phyloP scores from a whole-genome alignment of 2,797 vertebrate species.

The Neoniphon sammara region DNA sequence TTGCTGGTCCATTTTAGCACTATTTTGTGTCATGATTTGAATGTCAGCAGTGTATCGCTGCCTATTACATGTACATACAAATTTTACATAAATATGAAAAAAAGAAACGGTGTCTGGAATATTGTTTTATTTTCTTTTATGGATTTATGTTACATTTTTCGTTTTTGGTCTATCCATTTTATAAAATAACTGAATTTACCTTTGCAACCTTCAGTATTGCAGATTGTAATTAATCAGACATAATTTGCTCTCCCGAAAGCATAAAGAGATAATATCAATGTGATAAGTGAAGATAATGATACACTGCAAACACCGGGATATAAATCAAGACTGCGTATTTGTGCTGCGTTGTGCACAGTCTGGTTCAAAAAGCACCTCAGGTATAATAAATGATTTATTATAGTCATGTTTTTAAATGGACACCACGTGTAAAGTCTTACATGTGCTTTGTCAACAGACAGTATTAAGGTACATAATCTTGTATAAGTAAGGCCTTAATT shows the following conservation, averaged over 20 bases:
- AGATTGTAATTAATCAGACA: too few species aligned
- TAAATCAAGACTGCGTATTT: background rate
- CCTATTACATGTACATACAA: constrained; percentile 83
- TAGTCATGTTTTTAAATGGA: constrained; percentile 26
- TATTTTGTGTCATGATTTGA: constrained; percentile 73
- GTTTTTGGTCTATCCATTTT: background rate
- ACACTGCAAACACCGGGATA: background rate
- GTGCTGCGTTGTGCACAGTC: too few species aligned
- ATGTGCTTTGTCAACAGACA: background rate
- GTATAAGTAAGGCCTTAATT: background rate
- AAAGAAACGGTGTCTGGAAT: constrained; percentile 55
- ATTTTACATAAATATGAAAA: constrained; percentile 83
- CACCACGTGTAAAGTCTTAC: constrained; percentile 12
- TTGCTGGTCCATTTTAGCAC: constrained; percentile 71
- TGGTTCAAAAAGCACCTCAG: too few species aligned
- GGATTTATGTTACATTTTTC: background rate
- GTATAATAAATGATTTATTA: too few species aligned
- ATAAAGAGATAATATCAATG: background rate
- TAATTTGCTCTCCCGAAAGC: too few species aligned
- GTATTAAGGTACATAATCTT: background rate
- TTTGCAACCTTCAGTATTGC: background rate
- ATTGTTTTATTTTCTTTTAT: constrained; percentile 39
- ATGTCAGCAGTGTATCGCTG: constrained; percentile 72
- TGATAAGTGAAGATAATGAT: background rate
- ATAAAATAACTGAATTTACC: background rate